phyloP scores from a whole-genome alignment of 1,140 invertebrate genomes.

The Cydia splendana region DNA sequence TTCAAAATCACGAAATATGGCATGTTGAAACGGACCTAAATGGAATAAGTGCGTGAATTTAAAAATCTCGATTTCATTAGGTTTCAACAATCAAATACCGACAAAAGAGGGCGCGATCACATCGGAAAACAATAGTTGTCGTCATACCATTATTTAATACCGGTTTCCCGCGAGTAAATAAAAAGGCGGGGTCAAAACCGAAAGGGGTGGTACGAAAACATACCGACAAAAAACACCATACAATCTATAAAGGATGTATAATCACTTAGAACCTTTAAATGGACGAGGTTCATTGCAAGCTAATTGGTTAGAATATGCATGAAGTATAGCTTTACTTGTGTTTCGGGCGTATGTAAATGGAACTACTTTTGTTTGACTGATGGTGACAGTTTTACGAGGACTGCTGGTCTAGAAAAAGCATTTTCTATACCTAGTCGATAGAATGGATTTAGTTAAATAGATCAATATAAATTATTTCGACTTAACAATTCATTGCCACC shows the following conservation, averaged over 20 bases:
- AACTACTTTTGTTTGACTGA: slow-evolving; percentile 20
- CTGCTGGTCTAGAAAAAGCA: neutral
- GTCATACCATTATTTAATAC: slow-evolving; percentile 30
- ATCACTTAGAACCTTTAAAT: slow-evolving; percentile 12
- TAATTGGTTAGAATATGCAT: slow-evolving; percentile 45
- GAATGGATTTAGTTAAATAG: neutral
- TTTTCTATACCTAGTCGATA: neutral
- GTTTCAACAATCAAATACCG: slow-evolving; percentile 18
- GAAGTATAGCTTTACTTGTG: slow-evolving; percentile 20
- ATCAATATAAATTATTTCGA: too few relatives aligned
- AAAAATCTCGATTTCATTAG: neutral
- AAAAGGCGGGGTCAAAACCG: slow-evolving; percentile 42
- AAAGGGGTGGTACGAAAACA: slow-evolving; percentile 41
- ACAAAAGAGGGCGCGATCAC: slow-evolving; percentile 12
- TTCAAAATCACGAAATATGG: neutral
- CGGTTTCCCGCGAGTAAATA: slow-evolving; percentile 36
- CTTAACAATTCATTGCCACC: too few relatives aligned
- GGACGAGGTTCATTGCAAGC: slow-evolving; percentile 34
- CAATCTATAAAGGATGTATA: neutral
- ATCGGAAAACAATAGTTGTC: slow-evolving; percentile 30
- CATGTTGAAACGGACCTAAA: neutral
- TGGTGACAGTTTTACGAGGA: slow-evolving; percentile 17
- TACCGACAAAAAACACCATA: slow-evolving; percentile 6
- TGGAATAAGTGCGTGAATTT: neutral
- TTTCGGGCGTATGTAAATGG: slow-evolving; percentile 25